Percentiles rank a stretch among this genome's conserved stretches.
Evolutionary conservation across 30 jellyfish, hydroid and myxozoan genomes (phyloP).

Genomic region (Hydractinia symbiolongicarpus): DNA sequence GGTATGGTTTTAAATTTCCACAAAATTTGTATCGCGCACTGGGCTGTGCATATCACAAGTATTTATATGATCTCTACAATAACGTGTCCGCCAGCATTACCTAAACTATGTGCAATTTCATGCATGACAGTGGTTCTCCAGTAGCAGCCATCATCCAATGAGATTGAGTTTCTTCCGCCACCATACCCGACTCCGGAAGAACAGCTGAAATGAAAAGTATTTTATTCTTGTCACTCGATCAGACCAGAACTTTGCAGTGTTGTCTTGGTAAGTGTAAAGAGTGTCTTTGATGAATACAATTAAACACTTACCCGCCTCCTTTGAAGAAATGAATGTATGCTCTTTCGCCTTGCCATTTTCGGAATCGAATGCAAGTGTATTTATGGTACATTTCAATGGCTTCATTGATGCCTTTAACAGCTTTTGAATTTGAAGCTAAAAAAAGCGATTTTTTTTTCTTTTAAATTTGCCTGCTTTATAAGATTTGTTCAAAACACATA

Average conservation of each 20-base stretch:
- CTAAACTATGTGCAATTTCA: conserved; percentile 8
- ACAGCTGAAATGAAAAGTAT: not conserved
- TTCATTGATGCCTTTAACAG: conserved; percentile 7
- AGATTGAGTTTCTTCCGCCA: not conserved
- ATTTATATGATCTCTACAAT: too few relatives aligned
- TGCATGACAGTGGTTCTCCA: conserved; percentile 4
- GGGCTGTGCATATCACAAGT: too few relatives aligned
- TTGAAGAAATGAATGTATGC: not conserved
- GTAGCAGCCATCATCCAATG: not conserved
- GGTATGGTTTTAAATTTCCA: too few relatives aligned
- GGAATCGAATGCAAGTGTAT: conserved; percentile 10
- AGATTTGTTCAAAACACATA: not conserved
- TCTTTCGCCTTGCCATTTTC: not conserved
- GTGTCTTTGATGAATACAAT: too few relatives aligned
- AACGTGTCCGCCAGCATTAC: not conserved
- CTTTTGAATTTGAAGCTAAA: not conserved
- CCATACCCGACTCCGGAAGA: conserved; percentile 14
- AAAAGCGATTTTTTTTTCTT: not conserved
- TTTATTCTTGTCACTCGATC: too few relatives aligned
- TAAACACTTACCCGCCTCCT: conserved; percentile 14
- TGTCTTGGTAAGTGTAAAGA: too few relatives aligned
- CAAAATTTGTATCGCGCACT: too few relatives aligned
- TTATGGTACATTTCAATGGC: conserved; percentile 3
- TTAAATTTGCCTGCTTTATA: not conserved
- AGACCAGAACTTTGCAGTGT: too few relatives aligned